Percentiles rank a stretch among this genome's conserved stretches.
Conservation (phyloP, 1,140 invertebrate genomes). For the Bacillus rossius region DNA sequence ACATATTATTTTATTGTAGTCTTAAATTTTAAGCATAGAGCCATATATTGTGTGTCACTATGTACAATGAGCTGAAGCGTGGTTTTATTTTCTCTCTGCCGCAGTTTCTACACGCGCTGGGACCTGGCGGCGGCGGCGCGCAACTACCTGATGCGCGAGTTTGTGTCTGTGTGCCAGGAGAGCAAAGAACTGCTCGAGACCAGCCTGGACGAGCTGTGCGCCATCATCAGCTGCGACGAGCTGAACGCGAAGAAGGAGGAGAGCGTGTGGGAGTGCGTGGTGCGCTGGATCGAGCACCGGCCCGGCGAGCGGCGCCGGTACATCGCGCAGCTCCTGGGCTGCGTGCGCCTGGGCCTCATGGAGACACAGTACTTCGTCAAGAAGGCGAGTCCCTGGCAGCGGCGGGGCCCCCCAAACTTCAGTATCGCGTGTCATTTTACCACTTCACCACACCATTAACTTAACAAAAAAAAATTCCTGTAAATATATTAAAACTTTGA, state of each 20-base stretch:
- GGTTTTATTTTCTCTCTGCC: too few relatives aligned
- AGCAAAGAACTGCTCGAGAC: constrained; percentile 68
- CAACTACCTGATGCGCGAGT: constrained; percentile 65
- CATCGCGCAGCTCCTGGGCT: constrained; percentile 68
- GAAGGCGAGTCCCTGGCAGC: too few relatives aligned
- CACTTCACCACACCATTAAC: too few relatives aligned
- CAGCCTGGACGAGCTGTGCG: constrained; percentile 58
- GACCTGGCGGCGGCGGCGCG: constrained; percentile 57
- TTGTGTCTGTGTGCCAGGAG: constrained; percentile 54
- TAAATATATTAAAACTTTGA: too few relatives aligned
- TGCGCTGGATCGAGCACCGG: constrained; percentile 60
- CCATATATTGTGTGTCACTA: too few relatives aligned
- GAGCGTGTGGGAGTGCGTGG: constrained; percentile 55
- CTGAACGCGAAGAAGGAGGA: constrained; percentile 61
- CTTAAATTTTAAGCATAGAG: too few relatives aligned
- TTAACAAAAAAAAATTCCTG: too few relatives aligned
- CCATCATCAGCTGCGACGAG: constrained; percentile 63
- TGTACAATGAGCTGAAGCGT: too few relatives aligned
- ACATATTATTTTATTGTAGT: too few relatives aligned
- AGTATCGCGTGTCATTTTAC: too few relatives aligned
- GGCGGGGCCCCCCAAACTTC: too few relatives aligned
- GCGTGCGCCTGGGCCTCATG: constrained; percentile 76
- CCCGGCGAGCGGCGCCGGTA: constrained; percentile 53
- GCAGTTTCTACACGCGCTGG: constrained; percentile 1
- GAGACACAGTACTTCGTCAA: constrained; percentile 48